These are phyloP conservation scores for Chelon auratus DNA, from an alignment of 2,797 vertebrate species.

Conservation along the genomic window DNA sequence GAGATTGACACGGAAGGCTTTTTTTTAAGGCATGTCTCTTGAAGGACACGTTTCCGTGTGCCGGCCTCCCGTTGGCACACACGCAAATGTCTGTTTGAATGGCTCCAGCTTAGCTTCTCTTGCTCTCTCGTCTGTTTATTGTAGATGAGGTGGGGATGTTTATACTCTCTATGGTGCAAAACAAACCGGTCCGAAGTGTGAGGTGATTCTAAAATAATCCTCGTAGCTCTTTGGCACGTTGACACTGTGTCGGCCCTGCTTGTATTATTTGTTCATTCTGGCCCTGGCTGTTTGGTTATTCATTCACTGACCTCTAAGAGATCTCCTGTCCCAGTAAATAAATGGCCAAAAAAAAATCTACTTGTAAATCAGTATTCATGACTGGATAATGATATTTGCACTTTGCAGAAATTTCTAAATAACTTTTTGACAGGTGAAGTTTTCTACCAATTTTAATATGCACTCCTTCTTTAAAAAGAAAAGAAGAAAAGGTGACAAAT, in stretches of 20 bases:
- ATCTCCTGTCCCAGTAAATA: conserved; percentile 14
- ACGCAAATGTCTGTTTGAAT: conserved; percentile 34
- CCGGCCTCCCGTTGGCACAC: conserved; percentile 38
- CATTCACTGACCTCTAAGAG: conserved; percentile 12
- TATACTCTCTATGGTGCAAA: conserved; percentile 66
- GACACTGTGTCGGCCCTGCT: conserved; percentile 26
- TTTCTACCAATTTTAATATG: background rate
- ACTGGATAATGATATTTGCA: background rate
- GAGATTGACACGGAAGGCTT: conserved; percentile 70
- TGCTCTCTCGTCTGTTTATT: conserved; percentile 71
- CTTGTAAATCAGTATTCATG: background rate
- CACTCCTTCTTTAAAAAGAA: background rate
- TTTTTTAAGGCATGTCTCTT: conserved; percentile 60
- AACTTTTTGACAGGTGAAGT: background rate
- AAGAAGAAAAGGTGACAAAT: background rate
- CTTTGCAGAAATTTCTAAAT: background rate
- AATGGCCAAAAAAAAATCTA: background rate
- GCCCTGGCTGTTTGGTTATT: conserved; percentile 18
- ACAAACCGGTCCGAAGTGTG: conserved; percentile 75
- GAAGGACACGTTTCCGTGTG: conserved; percentile 62
- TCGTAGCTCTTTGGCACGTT: conserved; percentile 44
- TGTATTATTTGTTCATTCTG: conserved; percentile 58
- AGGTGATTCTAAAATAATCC: conserved; percentile 75
- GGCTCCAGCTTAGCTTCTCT: conserved; percentile 26
- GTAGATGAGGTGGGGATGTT: conserved; percentile 73